Conservation (phyloP, 2,797 vertebrate species). For the Lacerta agilis region DNA sequence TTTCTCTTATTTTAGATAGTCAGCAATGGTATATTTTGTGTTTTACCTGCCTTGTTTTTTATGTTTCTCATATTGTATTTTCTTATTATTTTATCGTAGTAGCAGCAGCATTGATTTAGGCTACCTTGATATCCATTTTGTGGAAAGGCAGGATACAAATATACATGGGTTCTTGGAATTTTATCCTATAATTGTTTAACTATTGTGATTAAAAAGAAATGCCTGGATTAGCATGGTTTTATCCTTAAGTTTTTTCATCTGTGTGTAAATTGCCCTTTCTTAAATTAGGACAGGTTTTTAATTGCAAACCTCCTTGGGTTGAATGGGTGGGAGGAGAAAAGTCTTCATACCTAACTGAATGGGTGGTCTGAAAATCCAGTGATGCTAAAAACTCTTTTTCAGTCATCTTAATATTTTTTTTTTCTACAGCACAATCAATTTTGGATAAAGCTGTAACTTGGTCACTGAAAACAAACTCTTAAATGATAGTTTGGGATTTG, state of each 20-base stretch:
- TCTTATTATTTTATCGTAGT: not conserved
- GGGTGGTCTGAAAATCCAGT: not conserved
- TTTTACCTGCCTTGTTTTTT: not conserved
- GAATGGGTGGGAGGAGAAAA: not conserved
- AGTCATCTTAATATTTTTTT: constrained; percentile 2
- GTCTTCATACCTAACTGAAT: not conserved
- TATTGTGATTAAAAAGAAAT: not conserved
- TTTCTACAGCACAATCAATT: not conserved
- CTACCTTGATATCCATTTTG: not conserved
- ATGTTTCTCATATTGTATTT: not conserved
- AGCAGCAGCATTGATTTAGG: not conserved
- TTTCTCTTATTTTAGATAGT: not conserved
- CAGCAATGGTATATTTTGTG: not conserved
- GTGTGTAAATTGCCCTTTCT: not conserved
- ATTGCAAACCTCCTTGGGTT: not conserved
- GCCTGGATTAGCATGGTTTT: not conserved
- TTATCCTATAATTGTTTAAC: not conserved
- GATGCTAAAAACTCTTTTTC: not conserved
- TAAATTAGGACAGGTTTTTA: not conserved
- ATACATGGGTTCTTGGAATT: not conserved
- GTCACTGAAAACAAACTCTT: not conserved
- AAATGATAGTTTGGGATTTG: constrained; percentile 30
- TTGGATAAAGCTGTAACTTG: constrained; percentile 35
- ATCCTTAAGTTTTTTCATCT: not conserved
- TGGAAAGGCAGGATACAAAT: not conserved